phyloP scores from a whole-genome alignment of 2,113 vertebrate genomes.

The Prunella fulvescens region DNA sequence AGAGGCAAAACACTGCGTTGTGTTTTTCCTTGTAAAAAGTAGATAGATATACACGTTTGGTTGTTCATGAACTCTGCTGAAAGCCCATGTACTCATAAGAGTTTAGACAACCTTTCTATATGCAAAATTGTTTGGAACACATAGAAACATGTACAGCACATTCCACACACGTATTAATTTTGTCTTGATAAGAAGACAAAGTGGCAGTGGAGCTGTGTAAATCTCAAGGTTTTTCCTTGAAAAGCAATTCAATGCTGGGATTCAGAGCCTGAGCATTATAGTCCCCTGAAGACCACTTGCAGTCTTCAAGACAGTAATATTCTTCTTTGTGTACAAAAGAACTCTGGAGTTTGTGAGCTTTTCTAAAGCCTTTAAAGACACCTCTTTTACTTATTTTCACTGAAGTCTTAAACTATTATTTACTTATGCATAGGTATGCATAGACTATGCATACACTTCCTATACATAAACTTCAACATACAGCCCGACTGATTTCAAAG shows the following conservation, averaged over 20 bases:
- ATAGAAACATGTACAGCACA: neutral
- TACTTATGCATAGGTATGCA: neutral
- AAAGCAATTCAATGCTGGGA: neutral
- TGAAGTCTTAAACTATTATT: neutral
- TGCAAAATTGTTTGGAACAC: neutral
- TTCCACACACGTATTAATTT: neutral
- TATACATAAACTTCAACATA: neutral
- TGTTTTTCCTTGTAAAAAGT: neutral
- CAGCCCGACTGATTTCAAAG: neutral
- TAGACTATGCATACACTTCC: neutral
- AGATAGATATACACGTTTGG: neutral
- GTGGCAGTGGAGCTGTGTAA: neutral
- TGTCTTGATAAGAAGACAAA: neutral
- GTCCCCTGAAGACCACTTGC: neutral
- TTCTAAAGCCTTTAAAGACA: neutral
- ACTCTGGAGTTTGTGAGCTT: neutral
- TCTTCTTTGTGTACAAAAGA: neutral
- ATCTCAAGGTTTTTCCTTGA: neutral
- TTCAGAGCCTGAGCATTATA: neutral
- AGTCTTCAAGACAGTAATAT: neutral
- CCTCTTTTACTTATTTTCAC: neutral
- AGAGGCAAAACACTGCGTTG: neutral
- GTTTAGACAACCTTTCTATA: neutral
- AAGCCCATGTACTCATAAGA: neutral
- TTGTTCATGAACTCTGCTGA: neutral